phyloP scores from a whole-genome alignment of 1,140 invertebrate species.

The Wasmannia auropunctata region DNA sequence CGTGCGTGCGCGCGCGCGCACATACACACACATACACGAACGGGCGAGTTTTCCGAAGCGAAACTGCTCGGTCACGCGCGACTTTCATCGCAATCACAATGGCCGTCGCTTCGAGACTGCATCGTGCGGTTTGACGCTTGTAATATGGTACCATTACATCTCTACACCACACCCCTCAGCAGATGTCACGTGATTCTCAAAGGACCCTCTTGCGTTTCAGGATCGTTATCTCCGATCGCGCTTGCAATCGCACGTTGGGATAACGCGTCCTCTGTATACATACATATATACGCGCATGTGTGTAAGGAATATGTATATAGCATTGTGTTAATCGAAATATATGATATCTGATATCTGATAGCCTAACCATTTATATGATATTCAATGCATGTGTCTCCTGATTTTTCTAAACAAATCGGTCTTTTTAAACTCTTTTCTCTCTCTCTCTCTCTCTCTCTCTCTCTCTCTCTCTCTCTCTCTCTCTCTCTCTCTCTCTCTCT shows the following conservation, averaged over 20 bases:
- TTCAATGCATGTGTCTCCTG: background rate
- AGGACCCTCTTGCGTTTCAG: slow-evolving; percentile 69
- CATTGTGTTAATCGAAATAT: slow-evolving; percentile 52
- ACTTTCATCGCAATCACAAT: slow-evolving; percentile 61
- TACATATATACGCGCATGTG: background rate
- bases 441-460: too few relatives aligned
- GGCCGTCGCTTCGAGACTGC: slow-evolving; percentile 60
- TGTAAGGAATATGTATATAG: slow-evolving; percentile 11
- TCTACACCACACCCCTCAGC: slow-evolving; percentile 61
- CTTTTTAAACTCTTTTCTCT: background rate
- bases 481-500: too few relatives aligned
- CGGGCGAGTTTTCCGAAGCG: background rate
- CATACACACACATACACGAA: too few relatives aligned
- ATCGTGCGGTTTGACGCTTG: slow-evolving; percentile 69
- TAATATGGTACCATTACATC: slow-evolving; percentile 65
- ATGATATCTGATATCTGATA: slow-evolving; percentile 40
- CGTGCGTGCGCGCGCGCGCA: too few relatives aligned
- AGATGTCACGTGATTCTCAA: slow-evolving; percentile 69
- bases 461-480: too few relatives aligned
- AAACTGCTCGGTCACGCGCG: background rate
- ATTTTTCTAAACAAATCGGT: slow-evolving; percentile 8
- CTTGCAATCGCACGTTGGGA: slow-evolving; percentile 33
- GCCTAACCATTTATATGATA: background rate
- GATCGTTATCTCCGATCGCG: slow-evolving; percentile 70
- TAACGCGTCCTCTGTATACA: background rate